phyloP scores from a whole-genome alignment of 2,797 vertebrate species.

The Neolamprologus multifasciatus region DNA sequence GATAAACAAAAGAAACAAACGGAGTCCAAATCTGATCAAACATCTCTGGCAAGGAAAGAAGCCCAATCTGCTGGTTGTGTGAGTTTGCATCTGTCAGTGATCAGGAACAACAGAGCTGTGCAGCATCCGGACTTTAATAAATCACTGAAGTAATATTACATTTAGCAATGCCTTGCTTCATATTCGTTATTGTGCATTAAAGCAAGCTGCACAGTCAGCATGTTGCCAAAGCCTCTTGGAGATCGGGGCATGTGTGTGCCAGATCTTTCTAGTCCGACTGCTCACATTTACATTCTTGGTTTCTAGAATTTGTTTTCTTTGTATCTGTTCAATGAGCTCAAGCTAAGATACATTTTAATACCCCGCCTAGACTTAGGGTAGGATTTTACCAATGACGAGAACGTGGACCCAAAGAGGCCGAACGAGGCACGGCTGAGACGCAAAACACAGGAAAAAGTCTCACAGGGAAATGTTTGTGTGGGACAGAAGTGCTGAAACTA shows the following conservation, averaged over 20 bases:
- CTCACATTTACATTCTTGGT: background rate
- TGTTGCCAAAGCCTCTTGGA: background rate
- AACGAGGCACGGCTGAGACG: accelerated
- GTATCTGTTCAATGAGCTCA: background rate
- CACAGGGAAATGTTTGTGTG: background rate
- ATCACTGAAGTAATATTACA: background rate
- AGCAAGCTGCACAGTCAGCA: background rate
- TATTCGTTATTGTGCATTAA: background rate
- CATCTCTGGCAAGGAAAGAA: slow-evolving; percentile 4
- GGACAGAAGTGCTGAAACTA: background rate
- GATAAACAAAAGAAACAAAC: background rate
- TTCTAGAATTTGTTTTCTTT: too few species aligned
- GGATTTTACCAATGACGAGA: accelerated
- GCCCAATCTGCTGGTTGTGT: slow-evolving; percentile 26
- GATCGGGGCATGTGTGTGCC: background rate
- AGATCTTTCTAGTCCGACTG: background rate
- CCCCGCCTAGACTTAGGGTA: background rate
- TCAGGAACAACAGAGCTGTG: background rate
- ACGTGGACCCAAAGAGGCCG: background rate
- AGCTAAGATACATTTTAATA: background rate
- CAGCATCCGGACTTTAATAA: background rate
- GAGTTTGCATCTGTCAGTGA: slow-evolving; percentile 36
- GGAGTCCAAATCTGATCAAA: slow-evolving; percentile 11
- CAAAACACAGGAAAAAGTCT: background rate
- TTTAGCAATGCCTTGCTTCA: background rate